These are phyloP conservation scores for Lordiphosa andalusiaca DNA, from an alignment of 2,888 invertebrate species.

Conservation along the genomic window DNA sequence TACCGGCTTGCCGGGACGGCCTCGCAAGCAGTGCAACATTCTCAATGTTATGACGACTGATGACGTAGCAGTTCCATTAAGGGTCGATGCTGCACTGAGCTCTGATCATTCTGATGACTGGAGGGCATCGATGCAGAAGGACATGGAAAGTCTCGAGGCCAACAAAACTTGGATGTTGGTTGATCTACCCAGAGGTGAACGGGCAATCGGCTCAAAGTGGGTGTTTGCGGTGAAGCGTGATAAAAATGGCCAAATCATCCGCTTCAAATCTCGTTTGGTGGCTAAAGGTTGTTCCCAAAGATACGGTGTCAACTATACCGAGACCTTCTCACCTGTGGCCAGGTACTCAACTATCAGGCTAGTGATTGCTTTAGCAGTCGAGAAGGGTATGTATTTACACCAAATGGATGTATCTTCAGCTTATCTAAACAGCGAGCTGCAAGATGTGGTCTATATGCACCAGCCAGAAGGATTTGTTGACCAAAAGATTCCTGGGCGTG, in stretches of 20 bases:
- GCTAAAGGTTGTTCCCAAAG: no score
- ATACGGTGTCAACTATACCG: neutral
- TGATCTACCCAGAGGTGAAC: neutral
- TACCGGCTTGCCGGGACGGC: no score
- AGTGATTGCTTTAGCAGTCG: constrained; percentile 37
- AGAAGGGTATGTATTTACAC: constrained; percentile 37
- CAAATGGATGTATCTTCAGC: constrained; percentile 45
- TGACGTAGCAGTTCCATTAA: constrained; percentile 2
- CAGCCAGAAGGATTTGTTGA: constrained; percentile 25
- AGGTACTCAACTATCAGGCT: neutral
- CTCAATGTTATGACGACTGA: constrained; percentile 8
- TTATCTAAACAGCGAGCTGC: constrained; percentile 45
- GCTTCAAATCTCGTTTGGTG: no score
- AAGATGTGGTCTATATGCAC: constrained; percentile 37
- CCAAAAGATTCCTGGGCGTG: constrained; percentile 20
- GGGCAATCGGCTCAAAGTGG: no score
- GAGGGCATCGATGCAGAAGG: constrained; percentile 38
- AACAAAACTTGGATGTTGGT: constrained; percentile 36
- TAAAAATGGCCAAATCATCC: no score
- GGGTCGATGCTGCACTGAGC: constrained; percentile 7
- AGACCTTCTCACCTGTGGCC: no score
- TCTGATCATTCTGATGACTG: constrained; percentile 10
- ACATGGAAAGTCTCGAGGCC: constrained; percentile 33
- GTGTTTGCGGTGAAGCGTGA: no score
- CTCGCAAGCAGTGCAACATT: no score